Conservation (phyloP, 2,888 invertebrate genomes). For the Metopia argyrocephala region DNA sequence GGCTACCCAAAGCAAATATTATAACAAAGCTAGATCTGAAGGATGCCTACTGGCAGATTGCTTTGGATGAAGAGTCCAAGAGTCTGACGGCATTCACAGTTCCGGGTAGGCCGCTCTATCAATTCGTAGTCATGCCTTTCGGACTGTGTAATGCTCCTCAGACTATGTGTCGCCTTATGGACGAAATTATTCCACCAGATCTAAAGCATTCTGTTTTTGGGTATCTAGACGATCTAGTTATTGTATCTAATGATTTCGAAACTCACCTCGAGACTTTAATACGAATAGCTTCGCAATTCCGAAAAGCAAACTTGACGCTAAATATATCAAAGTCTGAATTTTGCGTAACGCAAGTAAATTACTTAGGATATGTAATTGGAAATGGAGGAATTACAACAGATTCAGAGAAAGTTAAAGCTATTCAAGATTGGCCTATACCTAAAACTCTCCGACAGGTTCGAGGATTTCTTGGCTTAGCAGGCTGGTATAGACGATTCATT, state of each 20-base stretch:
- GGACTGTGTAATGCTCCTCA: too few relatives aligned
- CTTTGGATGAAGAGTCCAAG: too few relatives aligned
- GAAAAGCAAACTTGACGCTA: constrained; percentile 1
- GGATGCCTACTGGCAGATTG: too few relatives aligned
- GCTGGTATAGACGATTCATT: constrained; percentile 65
- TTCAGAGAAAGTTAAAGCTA: too few relatives aligned
- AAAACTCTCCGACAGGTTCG: constrained; percentile 55
- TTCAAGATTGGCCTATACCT: too few relatives aligned
- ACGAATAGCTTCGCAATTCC: too few relatives aligned
- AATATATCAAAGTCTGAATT: neutral
- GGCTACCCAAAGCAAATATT: neutral
- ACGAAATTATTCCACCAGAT: neutral
- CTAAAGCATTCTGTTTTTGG: too few relatives aligned
- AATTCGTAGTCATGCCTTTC: neutral
- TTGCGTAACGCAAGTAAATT: neutral
- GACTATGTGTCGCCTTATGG: neutral
- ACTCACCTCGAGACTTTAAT: neutral
- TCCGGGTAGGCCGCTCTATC: neutral
- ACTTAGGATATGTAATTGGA: too few relatives aligned
- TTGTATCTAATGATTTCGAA: neutral
- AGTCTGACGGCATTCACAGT: neutral
- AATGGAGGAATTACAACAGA: too few relatives aligned
- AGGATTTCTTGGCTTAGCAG: constrained; percentile 62
- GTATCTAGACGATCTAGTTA: neutral
- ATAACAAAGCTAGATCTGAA: too few relatives aligned